phyloP scores from a whole-genome alignment of 2,888 invertebrate species.

The Adela reaumurella region DNA sequence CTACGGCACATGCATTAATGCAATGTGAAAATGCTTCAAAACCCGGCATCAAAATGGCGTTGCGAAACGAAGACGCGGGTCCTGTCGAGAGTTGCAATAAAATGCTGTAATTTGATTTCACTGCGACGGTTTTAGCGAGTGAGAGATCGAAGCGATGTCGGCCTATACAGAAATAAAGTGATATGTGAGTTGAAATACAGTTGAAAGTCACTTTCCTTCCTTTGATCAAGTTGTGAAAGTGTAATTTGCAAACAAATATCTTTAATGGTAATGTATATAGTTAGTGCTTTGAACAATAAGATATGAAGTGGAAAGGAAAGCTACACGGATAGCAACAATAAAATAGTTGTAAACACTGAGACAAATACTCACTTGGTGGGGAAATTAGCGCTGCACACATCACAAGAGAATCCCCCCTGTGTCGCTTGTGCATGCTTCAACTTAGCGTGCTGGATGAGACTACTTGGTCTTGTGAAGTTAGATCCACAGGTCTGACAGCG shows the following conservation, averaged over 20 bases:
- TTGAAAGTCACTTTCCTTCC: too few species aligned
- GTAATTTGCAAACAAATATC: too few species aligned
- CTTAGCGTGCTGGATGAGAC: slow-evolving; percentile 59
- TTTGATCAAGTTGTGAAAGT: not conserved
- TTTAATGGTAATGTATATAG: too few species aligned
- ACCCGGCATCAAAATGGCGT: not conserved
- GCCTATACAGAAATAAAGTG: not conserved
- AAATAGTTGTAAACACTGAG: too few species aligned
- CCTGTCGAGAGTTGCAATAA: not conserved
- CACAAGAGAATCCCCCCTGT: not conserved
- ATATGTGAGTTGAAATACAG: too few species aligned
- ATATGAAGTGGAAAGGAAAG: too few species aligned
- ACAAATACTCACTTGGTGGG: slow-evolving; percentile 30
- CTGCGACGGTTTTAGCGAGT: not conserved
- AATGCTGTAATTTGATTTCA: not conserved
- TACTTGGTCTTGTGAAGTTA: slow-evolving; percentile 64
- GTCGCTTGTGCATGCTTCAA: slow-evolving; percentile 36
- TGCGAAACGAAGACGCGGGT: not conserved
- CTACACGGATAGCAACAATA: too few species aligned
- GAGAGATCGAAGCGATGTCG: not conserved
- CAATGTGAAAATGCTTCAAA: not conserved
- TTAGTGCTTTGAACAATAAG: too few species aligned
- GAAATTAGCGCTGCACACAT: slow-evolving; percentile 24
- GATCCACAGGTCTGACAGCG: slow-evolving; percentile 60
- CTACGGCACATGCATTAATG: not conserved